Conservation (phyloP, 2,113 vertebrate species). For the Corythaeola cristata region DNA sequence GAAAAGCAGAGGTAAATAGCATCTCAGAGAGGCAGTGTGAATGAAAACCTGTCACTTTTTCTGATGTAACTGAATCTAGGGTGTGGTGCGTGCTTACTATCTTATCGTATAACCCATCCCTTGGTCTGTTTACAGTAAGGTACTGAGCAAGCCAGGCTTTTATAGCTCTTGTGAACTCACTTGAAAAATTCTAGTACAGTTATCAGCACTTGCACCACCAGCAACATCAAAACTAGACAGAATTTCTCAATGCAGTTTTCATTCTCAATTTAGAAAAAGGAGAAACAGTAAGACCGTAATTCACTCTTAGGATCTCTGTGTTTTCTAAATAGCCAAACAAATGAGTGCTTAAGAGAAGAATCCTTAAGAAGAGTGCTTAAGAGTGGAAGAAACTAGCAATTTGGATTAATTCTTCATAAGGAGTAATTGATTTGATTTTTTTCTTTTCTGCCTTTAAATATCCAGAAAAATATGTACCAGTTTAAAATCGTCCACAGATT, state of each 20-base stretch:
- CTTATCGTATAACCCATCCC: not conserved
- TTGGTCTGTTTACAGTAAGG: not conserved
- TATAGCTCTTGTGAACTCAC: not conserved
- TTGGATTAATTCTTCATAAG: not conserved
- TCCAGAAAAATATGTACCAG: not conserved
- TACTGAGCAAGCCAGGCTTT: not conserved
- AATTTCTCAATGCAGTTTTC: not conserved
- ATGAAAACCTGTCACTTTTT: not conserved
- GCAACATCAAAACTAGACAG: not conserved
- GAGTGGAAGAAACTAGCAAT: not conserved
- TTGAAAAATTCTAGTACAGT: not conserved
- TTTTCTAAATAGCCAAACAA: not conserved
- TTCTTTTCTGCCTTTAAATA: not conserved
- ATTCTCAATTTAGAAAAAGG: not conserved
- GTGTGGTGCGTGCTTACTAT: not conserved
- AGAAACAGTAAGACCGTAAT: not conserved
- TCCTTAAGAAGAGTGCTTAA: not conserved
- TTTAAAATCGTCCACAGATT: not conserved
- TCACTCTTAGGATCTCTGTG: not conserved
- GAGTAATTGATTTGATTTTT: not conserved
- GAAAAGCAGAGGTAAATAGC: not conserved
- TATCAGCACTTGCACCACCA: not conserved
- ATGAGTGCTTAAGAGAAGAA: not conserved
- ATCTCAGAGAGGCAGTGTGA: not conserved
- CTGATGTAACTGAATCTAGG: not conserved